A percentile compares a stretch with the other conserved stretches of the same genome.
Conservation (phyloP, 2,888 invertebrate genomes). For the Dasysyrphus tricinctus region DNA sequence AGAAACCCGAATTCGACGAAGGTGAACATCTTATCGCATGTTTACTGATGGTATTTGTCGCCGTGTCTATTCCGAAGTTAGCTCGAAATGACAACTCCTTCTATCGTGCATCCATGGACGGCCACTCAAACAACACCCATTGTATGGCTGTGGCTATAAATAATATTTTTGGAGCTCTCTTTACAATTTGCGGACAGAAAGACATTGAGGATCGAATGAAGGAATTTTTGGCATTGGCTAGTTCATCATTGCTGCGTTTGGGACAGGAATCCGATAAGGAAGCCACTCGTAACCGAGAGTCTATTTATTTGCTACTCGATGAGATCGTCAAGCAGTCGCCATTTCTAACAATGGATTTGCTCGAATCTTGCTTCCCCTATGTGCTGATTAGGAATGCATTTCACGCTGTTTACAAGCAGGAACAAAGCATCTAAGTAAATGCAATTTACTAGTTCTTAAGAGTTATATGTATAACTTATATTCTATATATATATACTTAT, state of each 20-base stretch:
- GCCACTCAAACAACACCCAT: constrained; percentile 99
- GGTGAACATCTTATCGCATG: constrained; percentile 97
- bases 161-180: constrained; percentile 97
- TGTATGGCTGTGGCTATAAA: constrained; percentile 98
- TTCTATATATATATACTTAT: too few relatives aligned
- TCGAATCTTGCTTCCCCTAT: constrained; percentile 99
- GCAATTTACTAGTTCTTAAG: constrained; percentile 1
- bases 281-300: constrained; percentile 96
- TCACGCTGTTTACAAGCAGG: constrained; percentile 97
- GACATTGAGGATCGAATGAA: constrained; percentile 99
- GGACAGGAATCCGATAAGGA: constrained; percentile 98
- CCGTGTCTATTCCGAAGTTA: constrained; percentile 97
- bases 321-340: constrained; percentile 99
- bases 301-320: constrained; percentile 97
- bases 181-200: constrained; percentile 97
- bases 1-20: constrained; percentile 94
- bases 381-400: constrained; percentile 98
- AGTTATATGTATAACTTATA: constrained; percentile 22
- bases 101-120: constrained; percentile 93
- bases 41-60: constrained; percentile 98
- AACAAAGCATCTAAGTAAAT: constrained; percentile 84
- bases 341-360: constrained; percentile 98
- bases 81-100: constrained; percentile 95
- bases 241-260: constrained; percentile 95
- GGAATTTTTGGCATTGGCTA: constrained; percentile 96